Evolutionary conservation across 1,140 invertebrate genomes (phyloP).

Genomic region (Ridgeia piscesae): DNA sequence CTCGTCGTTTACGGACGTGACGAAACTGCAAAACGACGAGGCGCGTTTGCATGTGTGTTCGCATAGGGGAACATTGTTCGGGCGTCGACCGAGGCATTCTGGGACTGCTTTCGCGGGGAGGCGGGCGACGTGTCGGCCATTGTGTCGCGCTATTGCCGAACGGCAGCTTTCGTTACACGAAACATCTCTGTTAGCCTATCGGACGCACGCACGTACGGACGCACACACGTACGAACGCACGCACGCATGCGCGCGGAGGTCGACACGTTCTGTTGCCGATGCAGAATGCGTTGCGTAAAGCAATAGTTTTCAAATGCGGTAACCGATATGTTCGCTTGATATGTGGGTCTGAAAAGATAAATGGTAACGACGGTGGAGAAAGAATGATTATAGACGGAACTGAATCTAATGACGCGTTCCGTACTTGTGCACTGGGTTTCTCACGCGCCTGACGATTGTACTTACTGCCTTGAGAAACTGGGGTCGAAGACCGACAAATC

Average conservation of each 20-base stretch:
- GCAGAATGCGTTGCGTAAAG: not conserved
- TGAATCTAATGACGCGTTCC: not conserved
- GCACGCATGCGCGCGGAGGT: not conserved
- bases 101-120: not conserved
- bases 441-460: not conserved
- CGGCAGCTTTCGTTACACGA: not conserved
- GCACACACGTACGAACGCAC: no score
- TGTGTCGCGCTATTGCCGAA: not conserved
- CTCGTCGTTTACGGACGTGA: not conserved
- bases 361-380: not conserved
- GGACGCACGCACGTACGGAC: not conserved
- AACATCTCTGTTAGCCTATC: not conserved
- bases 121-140: not conserved
- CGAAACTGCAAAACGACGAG: not conserved
- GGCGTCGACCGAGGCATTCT: not conserved
- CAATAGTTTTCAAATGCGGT: not conserved
- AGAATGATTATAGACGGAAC: not conserved
- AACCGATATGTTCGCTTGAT: not conserved
- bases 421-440: not conserved
- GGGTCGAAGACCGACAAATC: not conserved
- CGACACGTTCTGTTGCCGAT: not conserved
- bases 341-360: not conserved
- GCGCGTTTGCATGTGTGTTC: not conserved
- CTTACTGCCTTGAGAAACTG: not conserved
- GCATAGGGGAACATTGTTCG: not conserved